Evolutionary conservation across 2,113 vertebrate genomes (phyloP), one percentile per base, ranked within the genome.

Genomic region (Dicerorhinus sumatrensis): DNA sequence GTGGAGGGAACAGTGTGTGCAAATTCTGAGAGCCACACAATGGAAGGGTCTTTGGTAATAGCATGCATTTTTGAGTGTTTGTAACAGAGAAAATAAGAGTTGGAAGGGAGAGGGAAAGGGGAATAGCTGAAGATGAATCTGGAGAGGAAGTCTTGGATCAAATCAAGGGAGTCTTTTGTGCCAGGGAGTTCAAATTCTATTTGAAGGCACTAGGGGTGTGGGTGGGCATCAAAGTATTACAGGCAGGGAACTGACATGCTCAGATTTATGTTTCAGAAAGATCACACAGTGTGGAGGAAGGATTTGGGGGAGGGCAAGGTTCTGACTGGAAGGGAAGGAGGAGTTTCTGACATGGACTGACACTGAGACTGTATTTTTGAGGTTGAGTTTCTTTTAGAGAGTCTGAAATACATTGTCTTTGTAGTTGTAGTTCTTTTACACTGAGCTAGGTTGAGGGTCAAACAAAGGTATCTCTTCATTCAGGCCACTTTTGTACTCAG

Each of bases 101-200:
- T 58, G 36, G 48, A 58, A 25, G n/a, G 31, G 33, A 81, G 18
- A 90, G 67, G 54, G 39, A 31, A 93, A 67, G 62, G 21, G 89
- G 29, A 23, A 6, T 67, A 72, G 54, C 56, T 51, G 5, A n/a
- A 51, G 89, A 54, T 72, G 60, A 70, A 82, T 58, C 67, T 81
- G 77, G 27, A 86, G 54, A 85, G 31, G 58, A 63, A 90, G 60
- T 83, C 92, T 94, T 89, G 56, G 54, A 63, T 80, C 86, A 85
- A 16, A 48, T 63, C 51, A 54, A 29, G 62, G 42, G 60, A 58
- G 12, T 82, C 39, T 80, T 84, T 80, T 56, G 75, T 89, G 54
- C 17, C 18, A 82, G 33, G 39, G 31, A 85, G 75, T 77, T 92
- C 87, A 86, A 82, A 60, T 94, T 89, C 92, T 81, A 54, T 76